phyloP scores from a whole-genome alignment of 2,797 vertebrate species.

The Numenius phaeopus region DNA sequence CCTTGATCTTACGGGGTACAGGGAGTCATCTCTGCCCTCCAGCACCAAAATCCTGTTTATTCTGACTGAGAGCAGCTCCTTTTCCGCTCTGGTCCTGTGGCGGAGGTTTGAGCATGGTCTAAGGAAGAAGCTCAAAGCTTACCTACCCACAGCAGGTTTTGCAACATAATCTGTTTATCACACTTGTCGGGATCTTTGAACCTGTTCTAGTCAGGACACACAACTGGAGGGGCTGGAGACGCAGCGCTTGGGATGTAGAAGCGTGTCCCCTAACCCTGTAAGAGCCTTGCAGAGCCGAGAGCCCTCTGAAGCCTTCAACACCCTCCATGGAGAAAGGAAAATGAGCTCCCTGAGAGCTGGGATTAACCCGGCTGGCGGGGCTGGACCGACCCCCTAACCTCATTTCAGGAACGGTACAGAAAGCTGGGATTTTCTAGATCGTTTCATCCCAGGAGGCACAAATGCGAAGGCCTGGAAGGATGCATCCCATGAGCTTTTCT shows the following conservation, averaged over 20 bases:
- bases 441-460: neutral
- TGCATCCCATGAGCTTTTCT: accelerated
- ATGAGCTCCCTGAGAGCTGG: neutral
- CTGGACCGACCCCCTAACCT: neutral
- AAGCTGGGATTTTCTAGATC: neutral
- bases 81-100: neutral
- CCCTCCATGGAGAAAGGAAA: accelerated
- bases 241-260: accelerated
- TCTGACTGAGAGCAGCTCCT: neutral
- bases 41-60: neutral
- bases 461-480: neutral
- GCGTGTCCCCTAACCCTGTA: too few species aligned
- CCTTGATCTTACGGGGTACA: accelerated
- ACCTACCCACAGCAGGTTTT: neutral
- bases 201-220: accelerated
- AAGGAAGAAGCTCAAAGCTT: neutral
- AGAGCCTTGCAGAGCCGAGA: neutral
- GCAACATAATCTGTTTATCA: neutral
- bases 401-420: neutral
- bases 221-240: too few species aligned
- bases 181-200: neutral
- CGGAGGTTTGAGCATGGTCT: neutral
- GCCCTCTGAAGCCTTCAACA: accelerated
- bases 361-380: accelerated
- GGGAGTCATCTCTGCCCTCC: neutral